Base-by-base conservation (phyloP, 2,797 vertebrate genomes). In the Danio aesculapii region DNA sequence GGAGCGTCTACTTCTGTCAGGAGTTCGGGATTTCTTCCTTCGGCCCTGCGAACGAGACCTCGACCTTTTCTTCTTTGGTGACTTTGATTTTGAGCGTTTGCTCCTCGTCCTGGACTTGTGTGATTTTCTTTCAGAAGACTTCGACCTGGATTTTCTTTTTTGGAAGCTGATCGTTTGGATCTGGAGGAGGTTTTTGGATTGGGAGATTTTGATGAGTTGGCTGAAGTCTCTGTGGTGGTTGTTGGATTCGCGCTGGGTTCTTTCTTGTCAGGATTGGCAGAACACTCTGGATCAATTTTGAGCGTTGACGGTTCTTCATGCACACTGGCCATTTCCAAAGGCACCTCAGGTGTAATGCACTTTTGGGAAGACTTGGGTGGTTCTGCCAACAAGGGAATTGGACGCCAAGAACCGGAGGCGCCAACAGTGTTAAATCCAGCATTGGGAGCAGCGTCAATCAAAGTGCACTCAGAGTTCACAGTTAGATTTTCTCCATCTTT, bases 31-130 rank as follows among this genome's bases (percentile, higher is more conserved):
- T 12, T 91, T 90, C 72, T 92, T 93, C 55, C 90, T 89, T 10
- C 91, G 92, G 19, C 93, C 88, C 1, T 94, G 93, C 43, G 95
- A 95, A 55, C 93, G 90, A 19, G 95, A 96, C 52, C 93, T 88
- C 71, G 95, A 96, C 63, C 93, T 88, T 39, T 94, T 93, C 63
- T 93, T 90, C 49, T 94, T 92, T 64, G 95, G 95, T 21, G 95
- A 96, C 70, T 91, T 91, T 69, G 89, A 89, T 55, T 84, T 87
- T 87, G 95, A 89, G 90, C 90, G 88, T 88, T 95, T 86, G 90
- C 85, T 87, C 84, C 93, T 92, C 6, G 90, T 91, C 63, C 91
- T 89, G 75, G 95, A 95, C 13, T 92, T 93, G 0, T 94, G 86
- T 21, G 79, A 75, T 73, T 93, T 92, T 64, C 92, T 90, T 19